Evolutionary conservation across 1,140 invertebrate species (phyloP).

Genomic region (Meloidogyne exigua): DNA sequence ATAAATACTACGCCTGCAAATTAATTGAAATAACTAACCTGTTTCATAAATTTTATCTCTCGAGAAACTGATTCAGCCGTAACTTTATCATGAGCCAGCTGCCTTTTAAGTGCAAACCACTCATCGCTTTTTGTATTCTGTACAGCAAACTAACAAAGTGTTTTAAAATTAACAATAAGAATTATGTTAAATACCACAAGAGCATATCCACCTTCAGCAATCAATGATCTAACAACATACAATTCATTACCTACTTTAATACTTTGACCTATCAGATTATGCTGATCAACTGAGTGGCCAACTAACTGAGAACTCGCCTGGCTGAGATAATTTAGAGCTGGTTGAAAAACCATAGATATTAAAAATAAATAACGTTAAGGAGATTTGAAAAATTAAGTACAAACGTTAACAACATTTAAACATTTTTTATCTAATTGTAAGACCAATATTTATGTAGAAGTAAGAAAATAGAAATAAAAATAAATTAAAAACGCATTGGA

Average conservation of each 20-base stretch:
- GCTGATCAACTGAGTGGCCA: background rate
- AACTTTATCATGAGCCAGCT: conserved; percentile 51
- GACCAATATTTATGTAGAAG: background rate
- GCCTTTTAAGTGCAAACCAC: conserved; percentile 58
- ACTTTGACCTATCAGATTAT: conserved; percentile 45
- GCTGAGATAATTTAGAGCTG: conserved; percentile 39
- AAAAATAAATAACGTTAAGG: background rate
- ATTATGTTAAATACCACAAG: conserved; percentile 40
- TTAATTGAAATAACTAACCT: conserved; percentile 34
- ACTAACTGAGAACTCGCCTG: conserved; percentile 26
- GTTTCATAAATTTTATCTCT: conserved; percentile 54
- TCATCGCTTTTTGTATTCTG: conserved; percentile 41
- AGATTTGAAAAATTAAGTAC: background rate
- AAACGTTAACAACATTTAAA: background rate
- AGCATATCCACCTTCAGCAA: conserved; percentile 59
- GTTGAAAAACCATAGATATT: conserved; percentile 23
- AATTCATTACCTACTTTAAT: conserved; percentile 44
- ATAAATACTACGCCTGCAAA: too few relatives aligned
- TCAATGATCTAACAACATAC: conserved; percentile 39
- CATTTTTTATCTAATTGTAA: background rate
- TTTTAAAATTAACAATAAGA: background rate
- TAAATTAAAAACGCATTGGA: conserved; percentile 16
- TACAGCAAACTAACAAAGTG: conserved; percentile 41
- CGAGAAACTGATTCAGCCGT: conserved; percentile 47
- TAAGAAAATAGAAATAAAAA: conserved; percentile 19